Base-by-base conservation (phyloP, 2,888 invertebrate species). In the Athalia circularis region DNA sequence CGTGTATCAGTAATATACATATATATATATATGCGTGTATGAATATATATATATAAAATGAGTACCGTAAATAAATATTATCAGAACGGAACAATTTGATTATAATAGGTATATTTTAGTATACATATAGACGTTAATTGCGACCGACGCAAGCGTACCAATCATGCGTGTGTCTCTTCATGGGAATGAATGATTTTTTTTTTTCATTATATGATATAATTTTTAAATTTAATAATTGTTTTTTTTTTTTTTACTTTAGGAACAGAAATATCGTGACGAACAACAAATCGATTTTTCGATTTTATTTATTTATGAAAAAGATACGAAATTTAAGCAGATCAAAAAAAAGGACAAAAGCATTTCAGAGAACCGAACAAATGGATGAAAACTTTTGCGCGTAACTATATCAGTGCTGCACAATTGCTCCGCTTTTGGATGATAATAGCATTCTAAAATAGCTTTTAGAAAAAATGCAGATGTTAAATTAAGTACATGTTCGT, bases 401-500 rank as follows among this genome's bases (percentile, higher is more conserved):
- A 29, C 29, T 2, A 29, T 29, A 29, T 29, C 29, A 29, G 29
- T 29, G 29, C 29, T 29, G 29, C 29, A 29, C 1, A 29, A 29
- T 29, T 29, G 29, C 29, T 2, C 29, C 29, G 29, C 29, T 29
- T 29, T 29, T 29, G 29, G 29, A 29, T 29, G 29, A 29, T 29
- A 29, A 29, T 29, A 29, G 29, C n/a, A 54, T n/a, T 11, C 3
- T 3, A 4, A 54, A 11, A 54, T 54, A 54, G 54, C 54, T 54
- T n/a, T n/a, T 62, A 62, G 8, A 15, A 15, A 8, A 13, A 62
- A 62, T 8, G 29, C 62, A 62, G 29, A 62, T 13, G 62, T 15
- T n/a, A 47, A 59, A 75, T 75, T 75, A 75, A 75, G 75, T 75
- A 75, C 75, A 62, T 75, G 61, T 75, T 7, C 62, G 15, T 52